phyloP scores from a whole-genome alignment of 2,888 invertebrate species.

The Hedychridium roseum region DNA sequence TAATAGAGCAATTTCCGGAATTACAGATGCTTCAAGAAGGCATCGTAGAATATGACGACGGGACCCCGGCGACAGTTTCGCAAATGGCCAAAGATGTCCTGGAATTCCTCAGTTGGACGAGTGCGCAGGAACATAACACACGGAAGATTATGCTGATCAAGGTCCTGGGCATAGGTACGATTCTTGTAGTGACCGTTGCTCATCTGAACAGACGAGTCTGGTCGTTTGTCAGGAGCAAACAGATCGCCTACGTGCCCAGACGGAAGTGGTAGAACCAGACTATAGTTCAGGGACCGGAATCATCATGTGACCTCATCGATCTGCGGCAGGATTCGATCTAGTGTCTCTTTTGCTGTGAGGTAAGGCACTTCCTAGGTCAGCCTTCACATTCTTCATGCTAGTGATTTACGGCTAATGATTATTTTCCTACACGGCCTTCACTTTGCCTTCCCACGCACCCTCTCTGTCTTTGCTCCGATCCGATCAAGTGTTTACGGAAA shows the following conservation, averaged over 20 bases:
- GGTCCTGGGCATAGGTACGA: conserved; percentile 72
- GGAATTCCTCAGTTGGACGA: conserved; percentile 91
- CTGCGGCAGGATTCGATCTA: too few relatives aligned
- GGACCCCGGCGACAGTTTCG: conserved; percentile 89
- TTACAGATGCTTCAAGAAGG: conserved; percentile 40
- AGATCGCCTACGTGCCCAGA: conserved; percentile 78
- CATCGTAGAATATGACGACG: conserved; percentile 82
- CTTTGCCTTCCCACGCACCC: too few relatives aligned
- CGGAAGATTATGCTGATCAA: conserved; percentile 84
- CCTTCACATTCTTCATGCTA: too few relatives aligned
- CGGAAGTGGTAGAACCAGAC: not conserved
- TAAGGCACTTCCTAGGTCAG: too few relatives aligned
- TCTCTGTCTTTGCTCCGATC: too few relatives aligned
- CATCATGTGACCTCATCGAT: too few relatives aligned
- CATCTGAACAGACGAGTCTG: conserved; percentile 88
- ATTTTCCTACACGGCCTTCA: too few relatives aligned
- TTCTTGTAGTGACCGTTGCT: conserved; percentile 71
- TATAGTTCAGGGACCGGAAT: not conserved
- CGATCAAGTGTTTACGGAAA: too few relatives aligned
- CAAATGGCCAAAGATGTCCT: conserved; percentile 96
- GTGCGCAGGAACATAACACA: conserved; percentile 89
- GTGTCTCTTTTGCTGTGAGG: too few relatives aligned
- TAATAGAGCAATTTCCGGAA: not conserved
- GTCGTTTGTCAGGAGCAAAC: conserved; percentile 80
- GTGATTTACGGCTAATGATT: too few relatives aligned